Base-by-base conservation (phyloP, 2,113 vertebrate species). In the Hippolais icterina region DNA sequence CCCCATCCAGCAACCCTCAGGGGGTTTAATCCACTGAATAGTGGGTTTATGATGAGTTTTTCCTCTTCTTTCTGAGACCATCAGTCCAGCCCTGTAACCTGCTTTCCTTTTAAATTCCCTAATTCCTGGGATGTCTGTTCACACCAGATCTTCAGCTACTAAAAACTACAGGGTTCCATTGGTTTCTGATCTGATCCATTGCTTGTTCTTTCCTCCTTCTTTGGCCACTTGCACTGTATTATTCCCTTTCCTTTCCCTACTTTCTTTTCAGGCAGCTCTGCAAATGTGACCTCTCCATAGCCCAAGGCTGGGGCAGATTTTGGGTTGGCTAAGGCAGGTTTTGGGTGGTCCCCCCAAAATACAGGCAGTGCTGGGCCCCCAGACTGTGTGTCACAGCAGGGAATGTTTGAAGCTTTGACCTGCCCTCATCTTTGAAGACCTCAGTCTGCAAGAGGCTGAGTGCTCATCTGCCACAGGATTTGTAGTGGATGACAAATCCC, bases 131-230 rank as follows among this genome's bases (percentile, higher is more conserved):
- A 24, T 70, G 12, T 28, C 35, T 81, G 49, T 46, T 90, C 23
- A 12, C 16, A 22, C 24, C 44, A 52, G 27, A 39, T 83, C 79
- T 87, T 89, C 76, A 82, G 2, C 53, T 68, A 57, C 57, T 46
- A 47, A 20, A n/a, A 19, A 15, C 25, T 28, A 11, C 0, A 0
- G 37, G 20, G 39, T 50, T 81, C n/a, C 14, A 3, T 2, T 39
- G 41, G 22, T 42, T 87, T 85, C 70, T 28, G 42, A 72, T n/a
- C 66, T 29, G 29, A 47, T 42, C 35, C 6, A 9, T 24, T 70
- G 24, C 72, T 75, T 35, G 9, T 19, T 31, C 41, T 85, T 90
- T 35, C 14, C 37, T 39, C 28, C 33, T 88, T 8, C 42, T 82
- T 59, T 69, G 54, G 14, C 33, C 64, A 10, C 37, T 46, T 46